Evolutionary conservation across 2,888 invertebrate species (phyloP), one percentile per base, ranked within the genome.

Genomic region (Nymphalis c-album): DNA sequence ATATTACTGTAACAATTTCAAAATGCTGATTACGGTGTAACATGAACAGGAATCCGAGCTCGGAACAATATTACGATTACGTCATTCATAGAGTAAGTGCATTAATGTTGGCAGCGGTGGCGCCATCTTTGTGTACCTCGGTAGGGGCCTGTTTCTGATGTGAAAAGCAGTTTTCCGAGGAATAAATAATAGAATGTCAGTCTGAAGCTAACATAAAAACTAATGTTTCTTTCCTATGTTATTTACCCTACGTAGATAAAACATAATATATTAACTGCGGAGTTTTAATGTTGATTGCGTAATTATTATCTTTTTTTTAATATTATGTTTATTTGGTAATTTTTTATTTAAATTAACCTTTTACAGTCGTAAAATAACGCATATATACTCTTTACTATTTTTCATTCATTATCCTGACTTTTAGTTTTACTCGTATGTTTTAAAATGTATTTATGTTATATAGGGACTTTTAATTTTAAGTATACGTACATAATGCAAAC

Each of bases 81-180:
- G 82, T 86, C 85, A 87, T 85, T 87, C 84, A 85, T 85, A 84
- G 85, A 85, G 83, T 81, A 84, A 83, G 81, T 87, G 84, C 85
- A 90, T 87, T 86, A 87, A 83, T 83, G 83, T 82, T 78, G 77
- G 78, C 81, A 83, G 80, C 80, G 77, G 77, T 83, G 79, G 80
- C 82, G 82, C 78, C 81, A 85, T 86, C 85, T 86, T 86, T 87
- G 83, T 86, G 80, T 80, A 78, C 79, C 80, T 84, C 79, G 77
- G 78, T 78, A 79, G 81, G 80, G 81, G 81, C 78, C 87, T 90
- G 90, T 82, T 86, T 75, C 82, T 90, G 90, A 90, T 88, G 84
- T 90, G 89, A 90, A 91, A 90, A 90, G 88, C 88, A 83, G 84
- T 87, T 87, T 86, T 84, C 85, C 77, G 81, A 84, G 77, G 71